Evolutionary conservation across 2,888 invertebrate species (phyloP), one percentile per base, ranked within the genome.

Genomic region (Agonopterix arenella): DNA sequence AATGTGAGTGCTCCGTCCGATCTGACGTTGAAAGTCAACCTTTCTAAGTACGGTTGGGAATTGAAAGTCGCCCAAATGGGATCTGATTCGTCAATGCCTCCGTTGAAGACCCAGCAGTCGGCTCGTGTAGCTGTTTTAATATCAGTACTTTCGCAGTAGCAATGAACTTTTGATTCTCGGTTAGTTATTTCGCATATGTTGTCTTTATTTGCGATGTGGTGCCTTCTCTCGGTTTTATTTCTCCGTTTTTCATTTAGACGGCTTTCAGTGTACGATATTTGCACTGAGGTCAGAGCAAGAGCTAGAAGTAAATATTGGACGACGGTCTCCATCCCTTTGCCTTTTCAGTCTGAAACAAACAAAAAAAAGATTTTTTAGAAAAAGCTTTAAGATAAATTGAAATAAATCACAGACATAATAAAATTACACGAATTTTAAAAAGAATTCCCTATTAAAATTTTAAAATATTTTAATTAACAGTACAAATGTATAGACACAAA

Each of bases 51-150:
- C 13, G 92, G 92, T 68, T 96, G 95, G 9, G 93, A 92, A 51
- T 90, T 89, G 75, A 95, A 95, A 54, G 92, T 90, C 44, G 90
- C 85, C 95, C 96, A 96, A 58, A 94, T 90, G 9, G 92, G 91
- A 70, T 94, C 93, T 48, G 92, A 92, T 62, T 93, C 92, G 53
- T 90, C 90, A 8, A 92, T 90, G 11, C 92, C 92, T 28, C 91
- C 90, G 52, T 92, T 92, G 74, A 95, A 93, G n/a, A 96, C 91
- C 92, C 93, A 93, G 66, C 96, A 96, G 66, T 94, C 94, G 4
- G 93, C 94, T 55, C 92, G 91, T 9, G 92, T 92, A 1, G 94
- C 94, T 8, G 82, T 80, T 64, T 78, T 80, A n/a, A 84, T 70
- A 52, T 89, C 89, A 16, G 89, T 88, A 47, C 84, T 90, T 63